Percentiles rank a stretch among this genome's conserved stretches.
Conservation (phyloP, 1,140 invertebrate genomes). For the Monomorium pharaonis region DNA sequence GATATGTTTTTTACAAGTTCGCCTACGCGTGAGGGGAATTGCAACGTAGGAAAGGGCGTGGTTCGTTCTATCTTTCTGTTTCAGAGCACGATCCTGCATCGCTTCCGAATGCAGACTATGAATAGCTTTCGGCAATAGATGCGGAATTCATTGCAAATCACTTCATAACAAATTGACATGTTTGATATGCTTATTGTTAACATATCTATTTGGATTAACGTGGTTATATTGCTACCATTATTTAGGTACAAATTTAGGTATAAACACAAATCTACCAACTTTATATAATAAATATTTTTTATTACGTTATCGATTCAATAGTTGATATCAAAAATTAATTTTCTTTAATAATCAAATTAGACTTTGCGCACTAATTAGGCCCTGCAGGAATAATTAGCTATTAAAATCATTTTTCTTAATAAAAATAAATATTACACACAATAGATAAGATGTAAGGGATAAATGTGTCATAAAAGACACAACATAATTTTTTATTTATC, state of each 20-base stretch:
- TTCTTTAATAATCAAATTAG: not conserved
- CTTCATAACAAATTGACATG: conserved; percentile 5
- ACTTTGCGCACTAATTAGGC: too few species aligned
- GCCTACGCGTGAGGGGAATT: conserved; percentile 7
- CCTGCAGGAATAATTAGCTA: too few species aligned
- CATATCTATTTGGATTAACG: not conserved
- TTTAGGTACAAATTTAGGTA: conserved; percentile 30
- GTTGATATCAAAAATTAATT: conserved; percentile 8
- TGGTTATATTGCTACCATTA: conserved; percentile 9
- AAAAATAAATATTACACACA: too few species aligned
- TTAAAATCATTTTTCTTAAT: too few species aligned
- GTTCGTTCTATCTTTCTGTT: conserved; percentile 21
- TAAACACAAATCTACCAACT: not conserved
- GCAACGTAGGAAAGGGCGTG: conserved; percentile 40
- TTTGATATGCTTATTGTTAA: conserved; percentile 19
- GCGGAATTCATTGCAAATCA: conserved; percentile 23
- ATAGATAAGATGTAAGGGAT: too few species aligned
- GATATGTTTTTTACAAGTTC: not conserved
- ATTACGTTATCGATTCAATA: not conserved
- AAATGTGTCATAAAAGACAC: too few species aligned
- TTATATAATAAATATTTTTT: conserved; percentile 5
- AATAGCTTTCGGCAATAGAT: conserved; percentile 46
- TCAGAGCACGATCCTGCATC: conserved; percentile 6
- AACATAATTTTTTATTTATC: too few species aligned
- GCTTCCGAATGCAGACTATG: conserved; percentile 25